Base-by-base conservation (phyloP, 2,113 vertebrate species). In the Varanus salvator region DNA sequence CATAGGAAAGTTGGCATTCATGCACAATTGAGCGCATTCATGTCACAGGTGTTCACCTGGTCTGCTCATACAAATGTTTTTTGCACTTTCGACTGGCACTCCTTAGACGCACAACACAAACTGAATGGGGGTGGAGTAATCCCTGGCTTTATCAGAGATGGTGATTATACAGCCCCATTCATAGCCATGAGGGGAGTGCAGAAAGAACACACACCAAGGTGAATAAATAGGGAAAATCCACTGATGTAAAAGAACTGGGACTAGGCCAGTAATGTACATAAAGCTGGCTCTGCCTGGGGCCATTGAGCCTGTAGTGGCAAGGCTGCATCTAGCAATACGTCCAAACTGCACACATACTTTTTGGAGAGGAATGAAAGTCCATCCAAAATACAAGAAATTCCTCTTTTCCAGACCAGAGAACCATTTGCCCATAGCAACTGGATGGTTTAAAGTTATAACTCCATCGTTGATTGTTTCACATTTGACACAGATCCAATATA, bases 11-110 rank as follows among this genome's bases (percentile, higher is more conserved):
- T 19, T 23, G n/a, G 44, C 44, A n/a, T 69, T 87, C 69, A 83
- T 87, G 60, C 80, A 68, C 80, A 83, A 84, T 57, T 76, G 72
- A 90, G 64, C 60, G 75, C 72, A 84, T 87, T 84, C 60, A 84
- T 84, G 60, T 54, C 78, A 87, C 64, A 87, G 69, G 3, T 71
- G 60, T 44, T 87, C 85, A 76, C 71, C 80, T 87, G 85, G 48
- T 27, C 44, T 66, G 38, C 78, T 75, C n/a, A 68, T 60, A 74
- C 29, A 85, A 44, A 54, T 80, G 80, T 75, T n/a, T 85, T 77
- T 85, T 83, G 48, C 87, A 74, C 31, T 81, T 38, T 57, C 68
- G 54, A 83, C 8, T 52, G 44, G 48, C 78, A 25, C 52, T 60
- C 21, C 25, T 84, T 60, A 72, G 84, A 82, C 69, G 23, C 69